Base-by-base conservation (phyloP, 2,888 invertebrate species). In the Craniophora ligustri region DNA sequence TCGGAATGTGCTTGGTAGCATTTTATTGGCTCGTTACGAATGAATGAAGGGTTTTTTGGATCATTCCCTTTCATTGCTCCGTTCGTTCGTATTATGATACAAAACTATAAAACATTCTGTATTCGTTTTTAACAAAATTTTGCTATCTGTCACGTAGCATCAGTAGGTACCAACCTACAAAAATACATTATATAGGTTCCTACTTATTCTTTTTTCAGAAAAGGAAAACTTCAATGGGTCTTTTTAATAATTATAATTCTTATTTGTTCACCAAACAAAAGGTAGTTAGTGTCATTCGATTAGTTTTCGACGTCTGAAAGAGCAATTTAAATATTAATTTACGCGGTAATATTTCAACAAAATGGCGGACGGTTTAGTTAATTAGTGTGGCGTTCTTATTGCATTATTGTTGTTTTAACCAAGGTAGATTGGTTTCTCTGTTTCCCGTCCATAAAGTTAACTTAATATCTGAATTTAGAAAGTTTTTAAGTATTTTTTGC, bases 301-400 rank as follows among this genome's bases (percentile, higher is more conserved):
- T 85, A 81, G 84, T 76, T 79, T 86, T 82, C 80, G 89, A 91
- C 89, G 75, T 88, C 78, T 89, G 87, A 90, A 89, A 88, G 87
- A 86, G 89, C 82, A 84, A 88, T 91, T 88, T 77, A 68, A 75
- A 83, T 78, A 78, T 83, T 81, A 89, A 87, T 86, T 89, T 91
- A 91, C 72, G 71, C 72, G 79, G 81, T 78, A 82, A 84, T 91
- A 87, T 82, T 83, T 82, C 73, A 72, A 66, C 73, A 84, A 88
- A 72, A 89, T 88, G 69, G 63, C 61, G 40, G 50, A 45, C 54
- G 67, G 76, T 69, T 72, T 73, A 76, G 84, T 84, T 88, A 90
- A 90, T 91, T 90, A 87, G 78, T 71, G 23, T 28, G 44, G 57
- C 14, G 51, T 82, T 86, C 84, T 87, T 80, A 79, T 61, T 67